These are phyloP conservation scores for Tanypteryx hageni DNA, from an alignment of 2,888 invertebrate species.

Conservation along the genomic window DNA sequence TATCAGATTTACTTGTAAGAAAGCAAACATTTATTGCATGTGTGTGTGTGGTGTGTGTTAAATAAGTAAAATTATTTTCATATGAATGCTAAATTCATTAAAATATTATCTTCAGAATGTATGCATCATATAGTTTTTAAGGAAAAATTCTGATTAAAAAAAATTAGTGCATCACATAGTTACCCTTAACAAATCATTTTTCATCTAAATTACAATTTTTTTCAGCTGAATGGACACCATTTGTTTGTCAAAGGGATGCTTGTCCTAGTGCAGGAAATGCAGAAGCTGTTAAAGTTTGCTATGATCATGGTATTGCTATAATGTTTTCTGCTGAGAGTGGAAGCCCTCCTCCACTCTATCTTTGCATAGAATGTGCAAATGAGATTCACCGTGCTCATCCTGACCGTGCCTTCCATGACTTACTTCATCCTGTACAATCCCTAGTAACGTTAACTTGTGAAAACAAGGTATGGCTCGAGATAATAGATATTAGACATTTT, in stretches of 20 bases:
- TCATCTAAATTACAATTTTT: no score
- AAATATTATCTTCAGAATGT: no score
- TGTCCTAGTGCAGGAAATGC: constrained; percentile 92
- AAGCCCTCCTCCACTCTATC: constrained; percentile 94
- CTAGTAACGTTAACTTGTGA: constrained; percentile 91
- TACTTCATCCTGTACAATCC: constrained; percentile 91
- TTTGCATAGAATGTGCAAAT: constrained; percentile 97
- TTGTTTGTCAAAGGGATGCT: constrained; percentile 93
- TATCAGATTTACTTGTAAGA: constrained; percentile 46
- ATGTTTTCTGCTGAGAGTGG: constrained; percentile 84
- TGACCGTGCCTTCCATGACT: constrained; percentile 90
- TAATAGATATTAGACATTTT: background rate
- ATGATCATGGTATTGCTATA: constrained; percentile 93
- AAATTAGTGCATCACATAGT: no score
- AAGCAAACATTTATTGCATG: background rate
- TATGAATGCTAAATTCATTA: no score
- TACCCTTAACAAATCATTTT: no score
- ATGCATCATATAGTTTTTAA: no score
- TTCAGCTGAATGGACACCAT: constrained; percentile 85
- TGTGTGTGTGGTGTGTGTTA: no score
- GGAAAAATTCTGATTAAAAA: no score
- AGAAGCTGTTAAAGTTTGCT: constrained; percentile 95
- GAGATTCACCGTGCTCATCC: constrained; percentile 93
- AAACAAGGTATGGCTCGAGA: constrained; percentile 83
- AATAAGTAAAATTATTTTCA: no score